Evolutionary conservation across 1,140 invertebrate species (phyloP).

Genomic region (Drosophila kohkoa): DNA sequence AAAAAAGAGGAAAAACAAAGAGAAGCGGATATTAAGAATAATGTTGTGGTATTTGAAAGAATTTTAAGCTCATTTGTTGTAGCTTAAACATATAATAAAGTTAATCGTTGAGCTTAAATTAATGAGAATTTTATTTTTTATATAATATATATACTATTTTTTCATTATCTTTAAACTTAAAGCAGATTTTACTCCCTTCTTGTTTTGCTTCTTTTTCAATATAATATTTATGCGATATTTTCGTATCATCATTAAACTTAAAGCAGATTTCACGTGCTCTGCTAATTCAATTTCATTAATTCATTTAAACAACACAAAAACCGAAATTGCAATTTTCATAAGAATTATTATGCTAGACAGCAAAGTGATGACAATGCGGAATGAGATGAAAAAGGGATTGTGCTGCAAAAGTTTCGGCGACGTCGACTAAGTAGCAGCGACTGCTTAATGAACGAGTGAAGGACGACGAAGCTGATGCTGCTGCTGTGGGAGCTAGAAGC

Average conservation of each 20-base stretch:
- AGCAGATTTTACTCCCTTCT: too few relatives aligned
- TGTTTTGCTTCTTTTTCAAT: too few relatives aligned
- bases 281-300: constrained; percentile 23
- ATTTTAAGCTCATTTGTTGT: not conserved
- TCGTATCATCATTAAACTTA: too few relatives aligned
- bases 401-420: not conserved
- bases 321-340: constrained; percentile 23
- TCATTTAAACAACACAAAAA: constrained; percentile 24
- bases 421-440: constrained; percentile 35
- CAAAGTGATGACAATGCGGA: constrained; percentile 33
- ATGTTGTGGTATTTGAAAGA: not conserved
- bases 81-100: not conserved
- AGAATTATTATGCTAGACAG: constrained; percentile 37
- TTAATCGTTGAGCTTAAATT: too few relatives aligned
- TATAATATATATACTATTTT: not conserved
- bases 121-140: too few relatives aligned
- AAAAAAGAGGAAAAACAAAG: not conserved
- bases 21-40: too few relatives aligned
- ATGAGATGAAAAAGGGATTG: constrained; percentile 31
- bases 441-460: constrained; percentile 32
- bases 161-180: too few relatives aligned
- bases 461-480: not conserved
- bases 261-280: not conserved
- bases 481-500: constrained; percentile 3
- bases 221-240: too few relatives aligned